Percentiles rank a stretch among this genome's conserved stretches.
Conservation (phyloP, 2,888 invertebrate genomes). For the Sabatieria punctata region DNA sequence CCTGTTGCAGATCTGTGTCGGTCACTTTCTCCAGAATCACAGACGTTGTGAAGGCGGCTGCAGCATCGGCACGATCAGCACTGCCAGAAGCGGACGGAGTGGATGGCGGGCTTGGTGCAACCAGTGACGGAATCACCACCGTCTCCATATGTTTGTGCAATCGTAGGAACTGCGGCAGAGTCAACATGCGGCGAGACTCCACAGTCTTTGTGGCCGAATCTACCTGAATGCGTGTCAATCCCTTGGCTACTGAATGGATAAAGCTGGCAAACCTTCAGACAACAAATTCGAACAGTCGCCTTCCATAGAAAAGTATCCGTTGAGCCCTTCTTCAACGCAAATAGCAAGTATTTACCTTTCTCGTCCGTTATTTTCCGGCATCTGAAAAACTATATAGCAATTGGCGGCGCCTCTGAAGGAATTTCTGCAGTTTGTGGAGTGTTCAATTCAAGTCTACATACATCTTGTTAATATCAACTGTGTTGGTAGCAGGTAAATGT, state of each 20-base stretch:
- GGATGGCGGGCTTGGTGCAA: background rate
- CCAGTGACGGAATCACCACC: slow-evolving; percentile 4
- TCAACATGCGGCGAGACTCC: slow-evolving; percentile 44
- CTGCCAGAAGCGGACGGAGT: background rate
- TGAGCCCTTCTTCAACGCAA: slow-evolving; percentile 48
- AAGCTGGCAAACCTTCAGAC: slow-evolving; percentile 24
- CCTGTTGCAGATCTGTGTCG: slow-evolving; percentile 32
- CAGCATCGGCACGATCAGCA: too few relatives aligned
- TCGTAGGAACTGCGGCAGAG: slow-evolving; percentile 47
- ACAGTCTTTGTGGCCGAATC: slow-evolving; percentile 41
- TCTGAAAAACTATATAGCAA: too few relatives aligned
- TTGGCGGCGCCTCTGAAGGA: too few relatives aligned
- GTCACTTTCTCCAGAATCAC: too few relatives aligned
- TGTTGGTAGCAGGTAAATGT: background rate
- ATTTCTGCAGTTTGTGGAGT: too few relatives aligned
- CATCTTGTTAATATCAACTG: too few relatives aligned
- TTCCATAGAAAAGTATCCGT: slow-evolving; percentile 51
- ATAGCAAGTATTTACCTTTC: slow-evolving; percentile 35
- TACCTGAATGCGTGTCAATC: slow-evolving; percentile 28
- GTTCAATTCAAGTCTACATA: too few relatives aligned
- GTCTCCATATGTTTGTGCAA: slow-evolving; percentile 32
- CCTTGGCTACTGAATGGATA: background rate
- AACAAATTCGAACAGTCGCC: slow-evolving; percentile 45
- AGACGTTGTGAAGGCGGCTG: too few relatives aligned
- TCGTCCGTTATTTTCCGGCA: background rate